Base-by-base conservation (phyloP, 64 coral and sea anemone species). In the Porites lutea region DNA sequence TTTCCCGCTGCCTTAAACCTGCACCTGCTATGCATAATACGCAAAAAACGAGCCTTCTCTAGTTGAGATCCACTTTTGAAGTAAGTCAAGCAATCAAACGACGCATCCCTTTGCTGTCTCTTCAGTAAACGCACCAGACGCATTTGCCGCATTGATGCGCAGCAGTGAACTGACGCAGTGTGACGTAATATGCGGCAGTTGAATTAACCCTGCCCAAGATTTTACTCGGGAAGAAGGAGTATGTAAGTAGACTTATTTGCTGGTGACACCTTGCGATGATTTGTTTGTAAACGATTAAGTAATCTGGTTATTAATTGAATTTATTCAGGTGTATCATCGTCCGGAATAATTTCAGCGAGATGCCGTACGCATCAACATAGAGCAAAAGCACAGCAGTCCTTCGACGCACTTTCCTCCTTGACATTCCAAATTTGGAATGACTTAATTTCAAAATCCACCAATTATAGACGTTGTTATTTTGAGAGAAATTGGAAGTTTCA, bases 361-460 rank as follows among this genome's bases (percentile, higher is more conserved):
- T 37, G 27, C 27, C 27, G 27, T 37, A 37, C 27, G 27, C 27
- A 37, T 37, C 27, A 1, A 37, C 27, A 37, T 37, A 37, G 27
- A 37, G 1, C n/a, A 37, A 37, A 37, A 37, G 27, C 27, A 37
- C 27, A 0, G 1, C 27, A 37, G 27, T 37, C 27, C 27, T 4
- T 4, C 47, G 73, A 47, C 73, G 73, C 73, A 76, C 73, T 76
- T 76, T 76, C 4, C 15, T 3, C 19, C 47, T 19, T 4, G 51
- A 16, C 73, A n/a, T 48, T 52, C 73, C 73, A 76, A 76, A 76
- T 76, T 50, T 76, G 73, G 73, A 76, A 51, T 14, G 15, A 65
- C 13, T 6, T 51, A 37, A 6, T 52, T 2, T 76, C 51, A 18
- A 16, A 76, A 76, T 50, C 13, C 49, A 6, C 73, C 73, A 76